Base-by-base conservation (phyloP, 2,797 vertebrate species). In the Melanogrammus aeglefinus region DNA sequence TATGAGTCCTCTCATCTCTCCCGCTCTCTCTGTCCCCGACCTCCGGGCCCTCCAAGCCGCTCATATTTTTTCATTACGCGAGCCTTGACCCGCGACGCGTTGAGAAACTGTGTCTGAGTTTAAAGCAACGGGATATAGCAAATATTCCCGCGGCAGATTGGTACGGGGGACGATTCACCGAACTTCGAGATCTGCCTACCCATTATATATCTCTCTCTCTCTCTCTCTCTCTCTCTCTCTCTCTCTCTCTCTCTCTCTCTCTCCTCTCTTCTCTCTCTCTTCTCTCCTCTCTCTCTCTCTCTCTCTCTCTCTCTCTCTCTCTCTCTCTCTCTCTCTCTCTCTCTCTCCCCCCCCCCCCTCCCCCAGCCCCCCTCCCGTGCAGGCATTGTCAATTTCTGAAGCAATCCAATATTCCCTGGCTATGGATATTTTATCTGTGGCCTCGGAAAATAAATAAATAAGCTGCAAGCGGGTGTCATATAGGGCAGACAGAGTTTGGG, bases 401-500 rank as follows among this genome's bases (percentile, higher is more conserved):
- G 81, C 66, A 8, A 86, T 85, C 87, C 88, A 83, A 86, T 82
- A 88, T 88, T 88, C 88, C 84, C 84, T 81, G 81, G 81, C 86
- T 84, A 69, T 33, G 84, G 79, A 79, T 88, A 84, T 92, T 66
- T 92, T 92, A 91, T 92, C 90, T 86, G 79, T 81, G 81, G 80
- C 83, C n/a, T 66, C 63, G 9, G 63, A 66, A 63, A 66, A 66
- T 27, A 27, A 66, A 66, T 10, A 66, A 66, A 66, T n/a, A 87
- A 88, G 90, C 88, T 87, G 83, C 82, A 84, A 77, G 87, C 86
- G 80, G 78, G 77, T 90, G 90, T 92, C 89, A 77, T 88, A 76
- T 88, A 74, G 87, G 85, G 87, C 86, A 90, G 88, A 85, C 74
- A 83, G 83, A 85, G 75, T 91, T 91, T 86, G 88, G 79, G 86